Evolutionary conservation across 2,888 invertebrate genomes (phyloP).

Genomic region (Caenorhabditis virilis): DNA sequence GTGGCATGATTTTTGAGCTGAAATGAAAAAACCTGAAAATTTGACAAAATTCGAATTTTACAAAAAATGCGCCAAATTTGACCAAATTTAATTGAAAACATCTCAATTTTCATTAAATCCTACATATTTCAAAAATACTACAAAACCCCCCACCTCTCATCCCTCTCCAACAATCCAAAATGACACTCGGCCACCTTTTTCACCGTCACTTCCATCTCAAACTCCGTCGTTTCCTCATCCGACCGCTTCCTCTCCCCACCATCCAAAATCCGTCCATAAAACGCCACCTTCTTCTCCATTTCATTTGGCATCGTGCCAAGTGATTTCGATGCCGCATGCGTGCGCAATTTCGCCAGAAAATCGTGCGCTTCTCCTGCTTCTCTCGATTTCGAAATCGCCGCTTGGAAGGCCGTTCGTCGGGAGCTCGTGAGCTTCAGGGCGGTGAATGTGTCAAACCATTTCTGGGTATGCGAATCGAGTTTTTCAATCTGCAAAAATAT

Average conservation of each 20-base stretch:
- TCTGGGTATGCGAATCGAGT: not conserved
- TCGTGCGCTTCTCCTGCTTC: conserved; percentile 16
- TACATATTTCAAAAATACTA: no score
- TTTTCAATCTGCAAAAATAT: conserved; percentile 2
- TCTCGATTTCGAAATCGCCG: conserved; percentile 7
- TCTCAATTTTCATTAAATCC: no score
- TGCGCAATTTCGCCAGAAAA: conserved; percentile 13
- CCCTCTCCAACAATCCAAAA: conserved; percentile 8
- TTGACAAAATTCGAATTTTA: no score
- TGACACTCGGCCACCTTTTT: conserved; percentile 19
- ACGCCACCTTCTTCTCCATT: conserved; percentile 12
- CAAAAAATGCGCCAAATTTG: no score
- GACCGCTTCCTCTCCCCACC: conserved; percentile 2
- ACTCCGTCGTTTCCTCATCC: conserved; percentile 8
- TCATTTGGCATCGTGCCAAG: conserved; percentile 10
- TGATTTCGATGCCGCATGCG: conserved; percentile 4
- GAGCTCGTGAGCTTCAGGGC: conserved; percentile 18
- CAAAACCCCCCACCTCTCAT: conserved; percentile 6
- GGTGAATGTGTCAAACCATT: conserved; percentile 7
- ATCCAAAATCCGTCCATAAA: conserved; percentile 17
- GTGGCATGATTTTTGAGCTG: conserved; percentile 4
- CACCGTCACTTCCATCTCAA: conserved; percentile 19
- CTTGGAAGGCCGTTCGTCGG: conserved; percentile 16
- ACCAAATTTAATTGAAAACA: no score
- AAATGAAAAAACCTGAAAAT: no score